phyloP scores from a whole-genome alignment of 2,113 vertebrate species.

The Lagenorhynchus albirostris region DNA sequence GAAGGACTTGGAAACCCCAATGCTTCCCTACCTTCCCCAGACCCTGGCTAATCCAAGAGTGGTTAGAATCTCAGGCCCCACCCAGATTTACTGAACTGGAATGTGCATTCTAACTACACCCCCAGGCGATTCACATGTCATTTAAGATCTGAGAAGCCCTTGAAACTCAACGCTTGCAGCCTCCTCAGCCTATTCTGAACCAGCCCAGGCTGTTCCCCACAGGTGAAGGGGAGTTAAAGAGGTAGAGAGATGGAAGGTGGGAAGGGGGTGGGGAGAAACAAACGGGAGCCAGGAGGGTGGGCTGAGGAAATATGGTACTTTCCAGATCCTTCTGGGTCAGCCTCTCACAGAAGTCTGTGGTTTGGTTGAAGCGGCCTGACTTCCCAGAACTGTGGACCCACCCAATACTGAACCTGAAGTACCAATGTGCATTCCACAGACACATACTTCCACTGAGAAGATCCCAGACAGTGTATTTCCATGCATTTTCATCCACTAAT shows the following conservation, averaged over 20 bases:
- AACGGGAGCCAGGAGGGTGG: background rate
- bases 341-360: background rate
- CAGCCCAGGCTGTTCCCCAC: background rate
- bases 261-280: background rate
- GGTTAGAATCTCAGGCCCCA: background rate
- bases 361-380: background rate
- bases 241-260: background rate
- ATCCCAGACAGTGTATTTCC: background rate
- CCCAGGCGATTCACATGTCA: background rate
- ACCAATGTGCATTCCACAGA: background rate
- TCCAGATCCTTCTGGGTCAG: background rate
- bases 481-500: background rate
- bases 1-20: background rate
- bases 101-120: background rate
- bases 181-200: background rate
- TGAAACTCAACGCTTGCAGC: background rate
- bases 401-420: background rate
- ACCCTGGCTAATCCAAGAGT: background rate
- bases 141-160: background rate
- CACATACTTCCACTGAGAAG: background rate
- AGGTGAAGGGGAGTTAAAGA: background rate
- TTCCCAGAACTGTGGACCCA: slow-evolving; percentile 29
- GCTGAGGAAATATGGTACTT: background rate
- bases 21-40: background rate
- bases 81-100: background rate